Evolutionary conservation across 2,888 invertebrate genomes (phyloP).

Genomic region (Cosmia pyralina): DNA sequence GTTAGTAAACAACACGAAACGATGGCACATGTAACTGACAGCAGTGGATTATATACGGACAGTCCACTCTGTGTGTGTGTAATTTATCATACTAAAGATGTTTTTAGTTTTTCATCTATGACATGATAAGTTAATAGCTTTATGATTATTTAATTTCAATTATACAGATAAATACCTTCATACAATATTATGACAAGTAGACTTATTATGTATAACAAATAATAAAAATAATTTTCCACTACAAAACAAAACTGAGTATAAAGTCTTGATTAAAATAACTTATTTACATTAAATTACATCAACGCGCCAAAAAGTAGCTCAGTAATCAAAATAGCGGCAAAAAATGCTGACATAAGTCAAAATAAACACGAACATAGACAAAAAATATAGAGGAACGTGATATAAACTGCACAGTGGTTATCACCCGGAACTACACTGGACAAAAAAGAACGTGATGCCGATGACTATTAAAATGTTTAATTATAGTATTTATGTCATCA

Average conservation of each 20-base stretch:
- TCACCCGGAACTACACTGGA: conserved; percentile 55
- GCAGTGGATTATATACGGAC: too few relatives aligned
- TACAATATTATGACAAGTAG: not conserved
- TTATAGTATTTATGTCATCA: conserved; percentile 17
- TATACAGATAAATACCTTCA: not conserved
- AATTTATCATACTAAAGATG: too few relatives aligned
- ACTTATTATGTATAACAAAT: not conserved
- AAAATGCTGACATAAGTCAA: conserved; percentile 49
- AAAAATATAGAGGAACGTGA: conserved; percentile 49
- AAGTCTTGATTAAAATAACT: conserved; percentile 1
- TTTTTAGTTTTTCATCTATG: too few relatives aligned
- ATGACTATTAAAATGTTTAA: conserved; percentile 21
- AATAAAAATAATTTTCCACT: not conserved
- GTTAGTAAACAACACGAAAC: too few relatives aligned
- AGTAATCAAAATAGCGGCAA: conserved; percentile 9
- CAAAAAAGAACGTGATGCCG: conserved; percentile 38
- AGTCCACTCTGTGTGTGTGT: too few relatives aligned
- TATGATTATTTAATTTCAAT: not conserved
- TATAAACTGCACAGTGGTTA: conserved; percentile 45
- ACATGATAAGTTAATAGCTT: not conserved
- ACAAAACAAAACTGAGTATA: not conserved
- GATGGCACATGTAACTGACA: too few relatives aligned
- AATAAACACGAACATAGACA: conserved; percentile 39
- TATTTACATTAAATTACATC: conserved; percentile 23
- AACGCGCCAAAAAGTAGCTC: conserved; percentile 22